Percentiles rank a stretch among this genome's conserved stretches.
phyloP scores from a whole-genome alignment of 1,140 invertebrate species.

The Aphaenogaster ashmeadi region DNA sequence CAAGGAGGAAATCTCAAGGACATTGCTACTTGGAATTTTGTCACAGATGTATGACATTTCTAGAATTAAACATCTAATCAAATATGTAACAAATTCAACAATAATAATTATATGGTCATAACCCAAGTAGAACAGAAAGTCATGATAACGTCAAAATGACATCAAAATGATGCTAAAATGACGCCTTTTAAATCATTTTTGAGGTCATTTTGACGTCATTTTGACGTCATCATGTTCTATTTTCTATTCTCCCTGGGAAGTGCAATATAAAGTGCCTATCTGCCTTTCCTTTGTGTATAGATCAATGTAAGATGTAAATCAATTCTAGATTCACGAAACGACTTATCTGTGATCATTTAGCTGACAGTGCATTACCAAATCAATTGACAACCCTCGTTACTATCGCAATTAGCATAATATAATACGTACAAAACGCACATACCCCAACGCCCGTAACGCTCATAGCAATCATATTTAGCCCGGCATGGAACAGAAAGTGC shows the following conservation, averaged over 20 bases:
- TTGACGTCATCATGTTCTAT: too few species aligned
- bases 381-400: neutral
- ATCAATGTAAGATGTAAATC: neutral
- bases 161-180: too few species aligned
- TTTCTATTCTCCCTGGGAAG: too few species aligned
- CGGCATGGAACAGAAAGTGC: constrained; percentile 38
- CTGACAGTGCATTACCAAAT: neutral
- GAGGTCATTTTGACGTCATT: too few species aligned
- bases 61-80: neutral
- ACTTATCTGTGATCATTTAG: neutral
- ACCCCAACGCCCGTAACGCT: constrained; percentile 52
- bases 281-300: neutral
- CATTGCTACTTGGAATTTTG: neutral
- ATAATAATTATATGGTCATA: neutral
- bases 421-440: constrained; percentile 16
- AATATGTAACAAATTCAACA: neutral
- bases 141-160: too few species aligned
- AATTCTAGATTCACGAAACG: neutral
- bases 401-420: constrained; percentile 15
- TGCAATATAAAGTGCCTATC: neutral
- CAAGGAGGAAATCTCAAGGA: neutral
- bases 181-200: too few species aligned
- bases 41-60: neutral
- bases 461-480: constrained; percentile 45
- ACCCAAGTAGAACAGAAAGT: too few species aligned